These are phyloP conservation scores for Gymnothorax reevesii DNA, from an alignment of 2,797 vertebrate genomes.

Conservation along the genomic window DNA sequence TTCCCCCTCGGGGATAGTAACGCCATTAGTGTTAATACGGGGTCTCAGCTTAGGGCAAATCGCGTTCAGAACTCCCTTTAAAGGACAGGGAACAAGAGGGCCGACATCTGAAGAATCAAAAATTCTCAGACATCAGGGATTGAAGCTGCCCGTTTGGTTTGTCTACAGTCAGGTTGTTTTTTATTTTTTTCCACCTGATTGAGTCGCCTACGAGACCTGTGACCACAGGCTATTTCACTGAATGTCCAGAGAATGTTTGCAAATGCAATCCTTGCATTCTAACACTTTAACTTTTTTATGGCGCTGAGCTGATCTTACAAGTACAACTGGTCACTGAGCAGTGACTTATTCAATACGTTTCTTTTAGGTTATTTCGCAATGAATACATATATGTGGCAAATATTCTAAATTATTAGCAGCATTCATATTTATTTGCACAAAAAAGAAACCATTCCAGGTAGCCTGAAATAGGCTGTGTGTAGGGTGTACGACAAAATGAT, in stretches of 20 bases:
- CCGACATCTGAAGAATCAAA: background rate
- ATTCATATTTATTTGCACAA: background rate
- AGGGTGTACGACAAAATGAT: too few relatives aligned
- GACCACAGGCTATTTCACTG: background rate
- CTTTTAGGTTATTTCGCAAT: background rate
- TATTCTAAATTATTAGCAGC: background rate
- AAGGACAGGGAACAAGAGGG: background rate
- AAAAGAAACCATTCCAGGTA: background rate
- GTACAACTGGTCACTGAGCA: background rate
- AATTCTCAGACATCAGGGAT: background rate
- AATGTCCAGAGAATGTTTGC: background rate
- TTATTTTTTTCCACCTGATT: background rate
- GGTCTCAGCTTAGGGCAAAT: conserved; percentile 38
- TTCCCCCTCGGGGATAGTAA: conserved; percentile 76
- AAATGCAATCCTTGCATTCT: background rate
- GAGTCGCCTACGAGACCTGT: background rate
- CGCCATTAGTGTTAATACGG: conserved; percentile 83
- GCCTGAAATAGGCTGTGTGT: too few relatives aligned
- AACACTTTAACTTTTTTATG: background rate
- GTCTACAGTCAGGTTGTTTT: background rate
- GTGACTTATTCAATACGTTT: background rate
- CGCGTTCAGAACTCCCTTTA: background rate
- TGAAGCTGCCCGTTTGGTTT: background rate
- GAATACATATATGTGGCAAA: background rate
- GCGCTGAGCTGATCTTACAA: background rate